A percentile compares a stretch with the other conserved stretches of the same genome.
Conservation (phyloP, 53 echinoderm and acorn worm species). For the Apostichopus leukothele region DNA sequence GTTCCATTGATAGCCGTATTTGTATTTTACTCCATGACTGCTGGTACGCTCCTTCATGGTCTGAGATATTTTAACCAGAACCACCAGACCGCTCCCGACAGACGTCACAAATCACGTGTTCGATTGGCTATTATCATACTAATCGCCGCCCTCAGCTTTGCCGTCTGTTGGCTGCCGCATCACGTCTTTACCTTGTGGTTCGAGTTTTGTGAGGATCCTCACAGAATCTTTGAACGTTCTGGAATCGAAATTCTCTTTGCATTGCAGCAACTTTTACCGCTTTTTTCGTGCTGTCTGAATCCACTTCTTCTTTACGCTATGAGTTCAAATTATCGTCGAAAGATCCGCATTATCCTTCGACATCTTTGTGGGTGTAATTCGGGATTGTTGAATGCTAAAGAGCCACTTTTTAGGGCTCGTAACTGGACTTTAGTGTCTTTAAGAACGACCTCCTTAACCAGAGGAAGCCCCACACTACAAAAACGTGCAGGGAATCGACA, state of each 20-base stretch:
- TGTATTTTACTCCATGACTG: conserved; percentile 79
- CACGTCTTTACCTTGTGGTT: conserved; percentile 71
- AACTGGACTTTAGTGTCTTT: conserved; percentile 66
- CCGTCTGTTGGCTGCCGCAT: conserved; percentile 84
- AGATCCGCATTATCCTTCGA: conserved; percentile 67
- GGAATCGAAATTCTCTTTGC: conserved; percentile 61
- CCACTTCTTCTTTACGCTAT: conserved; percentile 87
- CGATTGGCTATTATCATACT: conserved; percentile 86
- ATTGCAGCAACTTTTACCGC: conserved; percentile 65
- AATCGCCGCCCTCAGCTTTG: conserved; percentile 79
- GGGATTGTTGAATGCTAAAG: conserved; percentile 44
- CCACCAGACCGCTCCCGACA: conserved; percentile 61
- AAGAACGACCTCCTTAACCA: conserved; percentile 52
- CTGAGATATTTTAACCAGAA: conserved; percentile 57
- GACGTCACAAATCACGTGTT: conserved; percentile 72
- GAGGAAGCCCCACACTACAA: conserved; percentile 38
- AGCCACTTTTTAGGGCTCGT: conserved; percentile 49
- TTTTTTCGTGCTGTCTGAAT: conserved; percentile 76
- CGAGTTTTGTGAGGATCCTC: conserved; percentile 62
- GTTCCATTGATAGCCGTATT: conserved; percentile 69
- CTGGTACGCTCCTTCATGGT: conserved; percentile 69
- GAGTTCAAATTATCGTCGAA: conserved; percentile 92
- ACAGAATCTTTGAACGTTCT: conserved; percentile 49
- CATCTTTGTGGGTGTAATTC: conserved; percentile 21
- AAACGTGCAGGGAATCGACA: neutral